Percentiles rank a stretch among this genome's conserved stretches.
Conservation (phyloP, 2,797 vertebrate species). For the Ptychadena robeensis region DNA sequence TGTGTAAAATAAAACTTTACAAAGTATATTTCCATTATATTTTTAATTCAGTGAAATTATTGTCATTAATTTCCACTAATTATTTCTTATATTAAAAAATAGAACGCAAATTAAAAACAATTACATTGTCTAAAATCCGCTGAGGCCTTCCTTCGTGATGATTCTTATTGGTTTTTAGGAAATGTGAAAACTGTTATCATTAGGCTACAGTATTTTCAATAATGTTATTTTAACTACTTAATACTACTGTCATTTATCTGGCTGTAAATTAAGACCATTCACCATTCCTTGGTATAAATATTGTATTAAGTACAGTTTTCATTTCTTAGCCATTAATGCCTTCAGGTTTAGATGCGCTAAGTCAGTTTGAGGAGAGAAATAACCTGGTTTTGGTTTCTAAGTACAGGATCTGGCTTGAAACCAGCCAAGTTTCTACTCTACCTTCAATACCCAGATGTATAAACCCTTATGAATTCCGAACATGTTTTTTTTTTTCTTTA, state of each 20-base stretch:
- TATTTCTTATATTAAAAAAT: conserved; percentile 42
- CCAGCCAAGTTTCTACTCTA: not conserved
- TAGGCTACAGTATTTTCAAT: conserved; percentile 39
- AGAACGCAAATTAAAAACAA: conserved; percentile 45
- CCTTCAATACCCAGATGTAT: not conserved
- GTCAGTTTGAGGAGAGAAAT: not conserved
- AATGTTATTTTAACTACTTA: conserved; percentile 41
- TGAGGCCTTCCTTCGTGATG: conserved; percentile 26
- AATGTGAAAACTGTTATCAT: conserved; percentile 32
- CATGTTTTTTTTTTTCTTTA: not conserved
- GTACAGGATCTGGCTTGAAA: not conserved
- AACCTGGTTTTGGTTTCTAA: not conserved
- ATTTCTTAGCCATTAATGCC: not conserved
- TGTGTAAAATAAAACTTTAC: conserved; percentile 24
- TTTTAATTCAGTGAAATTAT: conserved; percentile 39
- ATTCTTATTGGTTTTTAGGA: conserved; percentile 42
- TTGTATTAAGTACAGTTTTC: not conserved
- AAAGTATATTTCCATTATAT: conserved; percentile 30
- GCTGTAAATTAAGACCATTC: conserved; percentile 10
- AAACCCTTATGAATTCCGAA: not conserved
- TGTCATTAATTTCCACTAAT: conserved; percentile 44
- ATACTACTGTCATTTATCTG: conserved; percentile 31
- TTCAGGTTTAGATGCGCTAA: not conserved
- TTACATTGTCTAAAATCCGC: conserved; percentile 7
- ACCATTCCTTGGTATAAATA: not conserved